Base-by-base conservation (phyloP, 2,113 vertebrate species). In the zebrafish (Danio rerio) region DNA sequence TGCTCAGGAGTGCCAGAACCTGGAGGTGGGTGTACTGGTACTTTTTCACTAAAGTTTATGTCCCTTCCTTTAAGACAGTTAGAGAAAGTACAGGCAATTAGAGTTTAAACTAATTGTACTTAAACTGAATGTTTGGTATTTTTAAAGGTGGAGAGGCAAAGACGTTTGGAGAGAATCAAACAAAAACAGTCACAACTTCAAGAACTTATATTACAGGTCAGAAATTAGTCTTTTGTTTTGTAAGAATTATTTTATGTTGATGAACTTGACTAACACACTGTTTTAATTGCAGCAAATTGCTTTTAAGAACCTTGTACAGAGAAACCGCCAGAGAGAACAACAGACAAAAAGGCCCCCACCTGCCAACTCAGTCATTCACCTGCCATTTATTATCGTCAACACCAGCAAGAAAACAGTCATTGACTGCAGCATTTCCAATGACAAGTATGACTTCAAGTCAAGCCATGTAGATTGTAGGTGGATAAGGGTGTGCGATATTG, bases 331-430 rank as follows among this genome's bases (percentile, higher is more conserved):
- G 78, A 93, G 93, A 40, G 97, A 99, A 63, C 96, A 97, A 86
- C 96, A 97, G 89, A 95, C 96, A 58, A 96, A 94, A 89, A 90
- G 97, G 88, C 94, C 96, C 0, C 98, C 97, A 3, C 95, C 97
- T 8, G 95, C 96, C 84, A 99, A 97, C 92, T 99, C 98, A 12
- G 96, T 97, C 91, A 99, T 99, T 90, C 97, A 97, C 87, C 93
- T 99, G 78, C 98, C 98, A 56, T 99, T 99, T 89, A 99, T 99
- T 86, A 97, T 99, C 31, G 96, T 99, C 86, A 99, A 97, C 94
- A 99, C 98, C 96, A 99, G 97, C 97, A 98, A 98, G 94, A 99
- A 98, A 92, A 99, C 98, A 0, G 97, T 99, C 90, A 99, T 99
- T 2, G 98, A 99, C 94, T 99, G 98, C 93, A 99, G 98, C 93